Base-by-base conservation (phyloP, 1,140 invertebrate species). In the Cepaea nemoralis region DNA sequence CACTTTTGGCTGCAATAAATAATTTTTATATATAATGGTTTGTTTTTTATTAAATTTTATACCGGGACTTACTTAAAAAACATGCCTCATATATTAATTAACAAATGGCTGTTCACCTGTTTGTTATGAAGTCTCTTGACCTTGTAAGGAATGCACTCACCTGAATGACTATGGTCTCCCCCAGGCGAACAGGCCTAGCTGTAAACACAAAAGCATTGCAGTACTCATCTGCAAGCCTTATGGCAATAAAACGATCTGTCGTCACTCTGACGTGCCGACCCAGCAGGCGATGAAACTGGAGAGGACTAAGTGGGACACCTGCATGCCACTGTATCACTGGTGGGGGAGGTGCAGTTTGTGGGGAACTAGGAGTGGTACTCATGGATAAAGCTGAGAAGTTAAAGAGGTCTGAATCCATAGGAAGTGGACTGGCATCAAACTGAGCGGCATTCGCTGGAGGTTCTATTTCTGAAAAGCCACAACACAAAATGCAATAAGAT, bases 171-270 rank as follows among this genome's bases (percentile, higher is more conserved):
- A 98, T 92, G 73, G 95, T 95, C 91, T 99, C 97, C 6, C 96
- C 96, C 35, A 96, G 94, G 45, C 94, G 93, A 86, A 99, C 92
- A 8, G 97, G 96, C 24, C 96, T 92, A 3, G 94, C 94, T 1
- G 96, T 97, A 89, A 99, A 99, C 0, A 98, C 96, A 91, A 98
- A 99, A 0, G 96, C 97, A 91, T 98, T 96, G 88, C 96, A 96
- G 91, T 97, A 98, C 89, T 98, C 97, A 0, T 95, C 95, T 83
- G 95, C 94, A 2, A 93, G 93, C 77, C 97, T 93, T 0, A 94
- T 94, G 0, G 97, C 97, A 0, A 97, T 94, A 42, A 94, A 95
- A 73, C 95, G 88, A 75, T 91, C 89, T 37, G 85, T 27, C 12
- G 94, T 94, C 81, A 98, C 94, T n/a, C 94, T 92, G 63, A 80